Base-by-base conservation (phyloP, 2,888 invertebrate genomes). In the Ptychoptera albimana region DNA sequence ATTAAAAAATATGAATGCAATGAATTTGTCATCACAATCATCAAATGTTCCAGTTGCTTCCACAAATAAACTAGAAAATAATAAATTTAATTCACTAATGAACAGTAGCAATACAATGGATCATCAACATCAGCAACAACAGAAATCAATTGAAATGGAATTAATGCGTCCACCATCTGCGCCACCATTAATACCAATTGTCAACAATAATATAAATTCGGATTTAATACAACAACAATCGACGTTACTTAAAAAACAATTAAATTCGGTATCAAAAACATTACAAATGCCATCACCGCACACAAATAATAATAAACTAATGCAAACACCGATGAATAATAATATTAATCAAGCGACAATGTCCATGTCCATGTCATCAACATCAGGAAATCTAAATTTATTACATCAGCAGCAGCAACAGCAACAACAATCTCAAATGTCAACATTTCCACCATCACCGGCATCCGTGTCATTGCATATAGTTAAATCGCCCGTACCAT, bases 401-500 rank as follows among this genome's bases (percentile, higher is more conserved):
- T 45, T 12, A 43, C 35, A n/a, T 39, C n/a, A 30, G 29, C 43
- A 30, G 14, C 32, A 37, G 12, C 41, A 38, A 37, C 49, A 46
- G 29, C 38, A 37, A 16, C 16, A 31, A 45, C 37, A 55, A 45
- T 39, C 47, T 40, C 49, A 42, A 49, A 36, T 49, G n/a, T 39
- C 48, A 40, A 43, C 47, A 32, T 40, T 40, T 45, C 47, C 12
- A 45, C 23, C 46, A 36, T 29, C 31, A 34, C 16, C 23, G 46
- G 81, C 82, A 7, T 78, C 79, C 4, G 72, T 82, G 39, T 79
- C 81, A 45, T 72, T 84, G 52, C 82, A 81, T 59, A 76, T 84
- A 49, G 79, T 84, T 37, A 82, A 83, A 58, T 81, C 82, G 45
- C 82, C 82, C 2, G 80, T 79, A 11, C 79, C 80, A 0, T 77